Evolutionary conservation across 2,888 invertebrate species (phyloP).

Genomic region (Zygaena filipendulae): DNA sequence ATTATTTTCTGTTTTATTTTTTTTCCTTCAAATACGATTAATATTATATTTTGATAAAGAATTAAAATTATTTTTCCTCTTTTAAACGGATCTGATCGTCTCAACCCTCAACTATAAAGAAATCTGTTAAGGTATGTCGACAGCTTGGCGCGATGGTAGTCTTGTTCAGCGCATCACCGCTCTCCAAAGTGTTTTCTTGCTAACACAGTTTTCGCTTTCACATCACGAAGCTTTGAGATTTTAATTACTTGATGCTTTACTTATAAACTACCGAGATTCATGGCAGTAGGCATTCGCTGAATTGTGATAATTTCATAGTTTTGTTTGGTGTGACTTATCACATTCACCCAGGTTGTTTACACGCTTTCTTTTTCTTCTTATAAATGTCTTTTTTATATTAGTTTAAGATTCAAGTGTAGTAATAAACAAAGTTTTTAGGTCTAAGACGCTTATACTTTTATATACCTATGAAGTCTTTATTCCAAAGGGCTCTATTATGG

Average conservation of each 20-base stretch:
- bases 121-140: constrained; percentile 64
- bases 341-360: constrained; percentile 30
- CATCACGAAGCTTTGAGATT: constrained; percentile 37
- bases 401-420: too few relatives aligned
- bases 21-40: neutral
- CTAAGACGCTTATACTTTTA: too few relatives aligned
- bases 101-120: constrained; percentile 38
- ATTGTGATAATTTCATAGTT: too few relatives aligned
- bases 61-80: constrained; percentile 50
- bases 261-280: too few relatives aligned
- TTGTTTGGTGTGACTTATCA: constrained; percentile 28
- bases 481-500: too few relatives aligned
- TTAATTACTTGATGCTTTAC: too few relatives aligned
- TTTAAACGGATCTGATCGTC: constrained; percentile 58
- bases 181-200: constrained; percentile 29
- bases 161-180: constrained; percentile 34
- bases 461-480: too few relatives aligned
- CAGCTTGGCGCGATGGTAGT: constrained; percentile 45
- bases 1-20: neutral
- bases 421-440: too few relatives aligned
- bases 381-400: too few relatives aligned
- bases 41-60: constrained; percentile 10
- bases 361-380: constrained; percentile 19
- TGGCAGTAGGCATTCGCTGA: too few relatives aligned
- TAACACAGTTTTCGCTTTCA: constrained; percentile 47